A percentile compares a stretch with the other conserved stretches of the same genome.
phyloP scores from a whole-genome alignment of 1,140 invertebrate genomes.

The Macrobrachium nipponense region DNA sequence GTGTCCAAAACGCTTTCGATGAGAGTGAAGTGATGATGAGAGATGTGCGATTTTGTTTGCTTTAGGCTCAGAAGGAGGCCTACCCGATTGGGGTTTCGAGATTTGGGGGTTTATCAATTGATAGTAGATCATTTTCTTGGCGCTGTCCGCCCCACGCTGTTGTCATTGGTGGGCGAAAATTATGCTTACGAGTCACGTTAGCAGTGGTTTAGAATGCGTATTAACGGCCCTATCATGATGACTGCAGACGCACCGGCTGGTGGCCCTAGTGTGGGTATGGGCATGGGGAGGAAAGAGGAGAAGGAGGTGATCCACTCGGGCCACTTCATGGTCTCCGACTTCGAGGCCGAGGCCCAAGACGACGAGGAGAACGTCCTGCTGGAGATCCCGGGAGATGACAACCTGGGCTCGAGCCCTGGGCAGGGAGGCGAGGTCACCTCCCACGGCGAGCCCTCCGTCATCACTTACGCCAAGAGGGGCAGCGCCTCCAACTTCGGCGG shows the following conservation, averaged over 20 bases:
- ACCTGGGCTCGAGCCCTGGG: conserved; percentile 30
- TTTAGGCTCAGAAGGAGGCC: no score
- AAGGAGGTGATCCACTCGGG: conserved; percentile 93
- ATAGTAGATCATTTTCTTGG: no score
- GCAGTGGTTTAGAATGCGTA: background rate
- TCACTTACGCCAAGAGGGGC: conserved; percentile 53
- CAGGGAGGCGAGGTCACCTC: conserved; percentile 53
- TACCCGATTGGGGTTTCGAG: no score
- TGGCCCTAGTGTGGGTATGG: conserved; percentile 7
- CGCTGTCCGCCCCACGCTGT: background rate
- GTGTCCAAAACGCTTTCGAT: no score
- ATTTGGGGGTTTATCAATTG: no score
- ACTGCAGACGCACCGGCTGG: conserved; percentile 2
- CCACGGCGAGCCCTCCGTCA: conserved; percentile 62
- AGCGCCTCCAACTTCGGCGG: conserved; percentile 69
- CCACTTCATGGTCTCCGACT: conserved; percentile 97
- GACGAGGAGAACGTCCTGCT: conserved; percentile 84
- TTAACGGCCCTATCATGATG: background rate
- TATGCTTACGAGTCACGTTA: background rate
- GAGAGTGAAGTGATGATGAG: no score
- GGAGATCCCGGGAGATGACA: conserved; percentile 78
- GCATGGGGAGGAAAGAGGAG: conserved; percentile 57
- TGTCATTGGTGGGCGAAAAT: background rate
- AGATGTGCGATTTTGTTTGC: no score
- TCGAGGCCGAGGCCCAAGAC: conserved; percentile 92